Evolutionary conservation across 2,888 invertebrate genomes (phyloP).

Genomic region (Hipparchia sbordonii): DNA sequence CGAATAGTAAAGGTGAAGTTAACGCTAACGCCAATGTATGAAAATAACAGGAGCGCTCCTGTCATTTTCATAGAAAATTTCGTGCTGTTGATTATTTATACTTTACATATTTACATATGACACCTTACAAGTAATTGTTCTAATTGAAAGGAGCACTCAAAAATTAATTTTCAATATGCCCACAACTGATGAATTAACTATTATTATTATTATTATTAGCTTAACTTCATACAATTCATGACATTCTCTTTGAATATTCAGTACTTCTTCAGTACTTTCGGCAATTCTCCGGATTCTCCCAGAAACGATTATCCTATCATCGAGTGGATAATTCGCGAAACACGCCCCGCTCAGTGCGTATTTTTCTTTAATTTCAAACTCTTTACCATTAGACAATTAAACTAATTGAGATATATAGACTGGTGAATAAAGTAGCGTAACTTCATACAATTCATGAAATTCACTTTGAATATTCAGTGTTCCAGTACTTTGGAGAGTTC

Average conservation of each 20-base stretch:
- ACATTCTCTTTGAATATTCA: conserved; percentile 40
- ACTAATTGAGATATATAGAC: too few species aligned
- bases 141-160: too few species aligned
- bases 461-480: conserved; percentile 41
- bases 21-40: too few species aligned
- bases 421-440: conserved; percentile 6
- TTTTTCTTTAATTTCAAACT: conserved; percentile 46
- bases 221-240: conserved; percentile 23
- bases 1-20: too few species aligned
- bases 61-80: too few species aligned
- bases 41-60: too few species aligned
- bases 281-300: conserved; percentile 41
- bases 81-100: too few species aligned
- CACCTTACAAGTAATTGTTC: too few species aligned
- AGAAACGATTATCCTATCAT: conserved; percentile 48
- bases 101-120: too few species aligned
- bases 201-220: too few species aligned
- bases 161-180: not conserved
- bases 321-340: conserved; percentile 43
- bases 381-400: conserved; percentile 14
- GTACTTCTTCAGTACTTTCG: conserved; percentile 40
- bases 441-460: conserved; percentile 33
- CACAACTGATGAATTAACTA: not conserved
- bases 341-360: conserved; percentile 44
- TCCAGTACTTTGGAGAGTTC: conserved; percentile 42